phyloP scores from a whole-genome alignment of 2,888 invertebrate species.

The Torymus tubicola region DNA sequence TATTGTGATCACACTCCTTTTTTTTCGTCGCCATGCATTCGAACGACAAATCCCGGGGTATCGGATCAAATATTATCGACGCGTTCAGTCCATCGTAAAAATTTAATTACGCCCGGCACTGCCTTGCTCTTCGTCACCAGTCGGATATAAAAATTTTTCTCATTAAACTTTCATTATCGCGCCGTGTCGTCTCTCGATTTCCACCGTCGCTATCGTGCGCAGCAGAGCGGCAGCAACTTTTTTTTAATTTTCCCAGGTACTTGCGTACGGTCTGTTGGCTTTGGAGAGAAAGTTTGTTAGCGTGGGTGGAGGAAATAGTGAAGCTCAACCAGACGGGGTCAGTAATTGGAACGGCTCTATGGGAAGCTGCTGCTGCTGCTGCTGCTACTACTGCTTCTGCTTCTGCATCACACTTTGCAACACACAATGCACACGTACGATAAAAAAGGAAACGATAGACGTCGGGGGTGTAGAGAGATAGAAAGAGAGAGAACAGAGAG shows the following conservation, averaged over 20 bases:
- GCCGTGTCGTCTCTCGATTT: constrained; percentile 49
- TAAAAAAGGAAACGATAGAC: constrained; percentile 10
- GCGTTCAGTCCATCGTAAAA: constrained; percentile 7
- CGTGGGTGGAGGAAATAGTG: constrained; percentile 42
- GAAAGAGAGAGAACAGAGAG: neutral
- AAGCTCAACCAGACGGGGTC: constrained; percentile 39
- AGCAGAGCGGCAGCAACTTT: neutral
- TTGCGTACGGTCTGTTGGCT: constrained; percentile 44
- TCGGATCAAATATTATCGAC: constrained; percentile 15
- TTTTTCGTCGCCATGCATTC: too few relatives aligned
- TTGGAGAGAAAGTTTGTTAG: constrained; percentile 52
- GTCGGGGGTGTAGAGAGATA: too few relatives aligned
- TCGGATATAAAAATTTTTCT: constrained; percentile 48
- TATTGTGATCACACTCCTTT: too few relatives aligned
- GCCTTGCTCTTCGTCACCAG: neutral
- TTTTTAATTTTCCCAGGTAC: constrained; percentile 49
- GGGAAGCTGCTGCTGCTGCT: neutral
- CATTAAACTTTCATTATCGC: constrained; percentile 55
- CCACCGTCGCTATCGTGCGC: neutral
- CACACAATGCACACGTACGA: constrained; percentile 6
- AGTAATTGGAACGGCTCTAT: constrained; percentile 46
- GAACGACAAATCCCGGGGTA: constrained; percentile 3
- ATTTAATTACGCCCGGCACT: constrained; percentile 38
- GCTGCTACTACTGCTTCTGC: neutral
- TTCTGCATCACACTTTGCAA: constrained; percentile 14